Percentiles rank a stretch among this genome's conserved stretches.
These are phyloP conservation scores for Tachina lurida DNA, from an alignment of 2,888 invertebrate species.

Conservation along the genomic window DNA sequence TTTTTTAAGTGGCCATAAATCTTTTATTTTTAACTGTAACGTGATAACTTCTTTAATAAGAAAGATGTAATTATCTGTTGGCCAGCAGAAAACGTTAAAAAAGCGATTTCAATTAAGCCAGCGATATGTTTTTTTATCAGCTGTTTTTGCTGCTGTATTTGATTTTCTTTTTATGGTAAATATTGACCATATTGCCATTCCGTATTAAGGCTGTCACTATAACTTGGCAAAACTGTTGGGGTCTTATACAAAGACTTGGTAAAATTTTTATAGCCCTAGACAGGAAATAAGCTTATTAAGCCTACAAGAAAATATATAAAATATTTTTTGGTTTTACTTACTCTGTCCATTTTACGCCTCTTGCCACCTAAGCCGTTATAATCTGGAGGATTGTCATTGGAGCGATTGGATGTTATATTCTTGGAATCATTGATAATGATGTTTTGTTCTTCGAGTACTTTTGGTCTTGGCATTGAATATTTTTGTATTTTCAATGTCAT, in stretches of 20 bases:
- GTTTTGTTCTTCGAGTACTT: neutral
- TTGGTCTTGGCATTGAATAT: slow-evolving; percentile 66
- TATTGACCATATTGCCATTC: slow-evolving; percentile 77
- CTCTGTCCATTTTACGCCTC: slow-evolving; percentile 67
- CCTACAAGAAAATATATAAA: neutral
- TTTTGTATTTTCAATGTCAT: slow-evolving; percentile 76
- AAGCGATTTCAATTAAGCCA: no score
- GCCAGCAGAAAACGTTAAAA: no score
- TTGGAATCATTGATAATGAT: neutral
- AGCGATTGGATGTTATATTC: slow-evolving; percentile 39
- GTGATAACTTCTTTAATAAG: no score
- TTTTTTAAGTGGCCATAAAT: no score
- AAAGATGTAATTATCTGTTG: no score
- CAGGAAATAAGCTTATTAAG: slow-evolving; percentile 4
- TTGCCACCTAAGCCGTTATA: slow-evolving; percentile 58
- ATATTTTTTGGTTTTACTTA: neutral
- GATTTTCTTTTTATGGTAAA: slow-evolving; percentile 74
- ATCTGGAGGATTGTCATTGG: slow-evolving; percentile 56
- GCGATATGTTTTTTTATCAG: no score
- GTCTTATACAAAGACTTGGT: slow-evolving; percentile 76
- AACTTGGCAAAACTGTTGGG: slow-evolving; percentile 74
- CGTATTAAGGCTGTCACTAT: slow-evolving; percentile 69
- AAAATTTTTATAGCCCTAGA: slow-evolving; percentile 76
- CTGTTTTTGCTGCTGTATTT: no score
- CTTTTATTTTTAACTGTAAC: no score